These are phyloP conservation scores for Odontocolon sp. DNA, from an alignment of 2,888 invertebrate species.

Conservation along the genomic window DNA sequence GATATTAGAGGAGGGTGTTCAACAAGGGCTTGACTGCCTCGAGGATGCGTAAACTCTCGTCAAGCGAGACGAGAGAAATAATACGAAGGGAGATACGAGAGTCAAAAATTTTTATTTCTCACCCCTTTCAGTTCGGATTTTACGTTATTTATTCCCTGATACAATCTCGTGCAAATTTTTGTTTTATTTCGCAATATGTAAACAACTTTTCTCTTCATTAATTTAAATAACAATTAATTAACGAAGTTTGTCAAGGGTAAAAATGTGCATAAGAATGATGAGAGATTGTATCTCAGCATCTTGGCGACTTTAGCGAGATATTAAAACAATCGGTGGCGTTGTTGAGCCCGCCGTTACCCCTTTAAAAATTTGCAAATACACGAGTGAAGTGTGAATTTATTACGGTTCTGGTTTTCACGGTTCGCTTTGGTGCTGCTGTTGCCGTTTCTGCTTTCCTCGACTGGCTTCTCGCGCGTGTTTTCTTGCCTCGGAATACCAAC, in stretches of 20 bases:
- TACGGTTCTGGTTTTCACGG: conserved; percentile 60
- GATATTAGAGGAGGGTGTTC: conserved; percentile 49
- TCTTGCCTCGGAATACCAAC: conserved; percentile 20
- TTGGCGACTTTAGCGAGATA: conserved; percentile 52
- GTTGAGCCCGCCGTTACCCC: conserved; percentile 69
- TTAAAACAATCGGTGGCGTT: conserved; percentile 71
- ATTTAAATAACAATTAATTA: no score
- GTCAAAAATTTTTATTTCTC: conserved; percentile 7
- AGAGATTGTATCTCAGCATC: conserved; percentile 50
- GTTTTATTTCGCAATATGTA: no score
- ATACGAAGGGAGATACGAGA: conserved; percentile 23
- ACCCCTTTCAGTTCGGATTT: conserved; percentile 28
- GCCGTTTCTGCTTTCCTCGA: conserved; percentile 35
- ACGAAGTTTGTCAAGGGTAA: not conserved
- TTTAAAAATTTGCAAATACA: conserved; percentile 75
- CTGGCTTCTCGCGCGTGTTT: conserved; percentile 22
- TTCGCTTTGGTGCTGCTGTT: conserved; percentile 42
- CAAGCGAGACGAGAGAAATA: conserved; percentile 56
- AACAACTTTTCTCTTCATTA: no score
- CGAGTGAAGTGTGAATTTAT: conserved; percentile 77
- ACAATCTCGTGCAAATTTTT: no score
- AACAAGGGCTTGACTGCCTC: conserved; percentile 32
- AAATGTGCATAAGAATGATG: conserved; percentile 3
- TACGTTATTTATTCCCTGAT: not conserved
- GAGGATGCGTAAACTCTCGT: no score